Percentiles rank a stretch among this genome's conserved stretches.
These are phyloP conservation scores for Butorides virescens DNA, from an alignment of 2,113 vertebrate genomes.

Conservation along the genomic window DNA sequence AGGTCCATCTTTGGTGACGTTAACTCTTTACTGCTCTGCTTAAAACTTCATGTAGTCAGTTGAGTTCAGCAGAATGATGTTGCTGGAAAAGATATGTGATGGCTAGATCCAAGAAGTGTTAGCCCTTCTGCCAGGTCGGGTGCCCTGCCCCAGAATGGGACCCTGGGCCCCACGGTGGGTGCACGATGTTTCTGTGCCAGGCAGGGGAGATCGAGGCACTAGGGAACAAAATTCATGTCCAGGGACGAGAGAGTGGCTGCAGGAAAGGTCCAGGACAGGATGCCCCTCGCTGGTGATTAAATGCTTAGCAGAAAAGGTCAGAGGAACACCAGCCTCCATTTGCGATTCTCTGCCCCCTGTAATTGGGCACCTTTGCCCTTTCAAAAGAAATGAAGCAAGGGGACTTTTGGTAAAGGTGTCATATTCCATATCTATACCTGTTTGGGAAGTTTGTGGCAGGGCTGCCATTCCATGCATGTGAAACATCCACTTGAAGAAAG, in stretches of 20 bases:
- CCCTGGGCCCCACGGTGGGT: too few relatives aligned
- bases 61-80: background rate
- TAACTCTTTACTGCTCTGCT: background rate
- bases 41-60: background rate
- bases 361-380: background rate
- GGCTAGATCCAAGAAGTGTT: background rate
- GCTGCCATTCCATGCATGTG: background rate
- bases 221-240: background rate
- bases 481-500: background rate
- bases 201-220: background rate
- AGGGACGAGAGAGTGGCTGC: background rate
- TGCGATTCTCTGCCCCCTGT: background rate
- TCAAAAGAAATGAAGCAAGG: background rate
- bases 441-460: background rate
- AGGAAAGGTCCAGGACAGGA: background rate
- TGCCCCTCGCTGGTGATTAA: background rate
- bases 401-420: background rate
- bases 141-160: background rate
- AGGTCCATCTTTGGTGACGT: fast-evolving
- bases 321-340: background rate
- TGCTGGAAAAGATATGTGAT: background rate
- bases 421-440: background rate
- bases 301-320: background rate
- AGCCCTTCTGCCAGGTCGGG: background rate
- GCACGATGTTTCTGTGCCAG: background rate